Evolutionary conservation across 2,113 vertebrate species (phyloP).

Genomic region (Epinephelus fuscoguttatus): DNA sequence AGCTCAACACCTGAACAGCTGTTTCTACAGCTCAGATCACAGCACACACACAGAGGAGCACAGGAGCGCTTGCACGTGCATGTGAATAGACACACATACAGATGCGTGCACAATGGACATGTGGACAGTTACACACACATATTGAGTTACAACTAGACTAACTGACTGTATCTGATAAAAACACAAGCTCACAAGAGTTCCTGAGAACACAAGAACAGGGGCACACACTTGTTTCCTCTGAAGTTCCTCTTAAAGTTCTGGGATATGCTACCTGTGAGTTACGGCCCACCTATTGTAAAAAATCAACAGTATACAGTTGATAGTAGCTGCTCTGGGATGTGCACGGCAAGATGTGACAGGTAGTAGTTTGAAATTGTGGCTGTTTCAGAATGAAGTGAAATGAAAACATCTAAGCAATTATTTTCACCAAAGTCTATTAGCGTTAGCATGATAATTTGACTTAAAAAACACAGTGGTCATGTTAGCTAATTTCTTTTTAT

Average conservation of each 20-base stretch:
- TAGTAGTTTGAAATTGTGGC: neutral
- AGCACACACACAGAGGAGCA: constrained; percentile 18
- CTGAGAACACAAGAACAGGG: neutral
- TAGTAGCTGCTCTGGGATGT: neutral
- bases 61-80: constrained; percentile 34
- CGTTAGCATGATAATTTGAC: neutral
- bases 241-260: neutral
- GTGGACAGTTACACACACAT: neutral
- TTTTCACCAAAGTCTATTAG: neutral
- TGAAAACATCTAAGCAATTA: neutral
- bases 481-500: neutral
- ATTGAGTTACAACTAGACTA: constrained; percentile 2
- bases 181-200: constrained; percentile 3
- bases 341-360: neutral
- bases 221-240: neutral
- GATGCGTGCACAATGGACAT: neutral
- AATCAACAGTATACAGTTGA: neutral
- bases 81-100: neutral
- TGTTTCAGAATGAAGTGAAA: neutral
- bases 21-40: constrained; percentile 64
- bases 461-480: neutral
- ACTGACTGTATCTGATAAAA: constrained; percentile 1
- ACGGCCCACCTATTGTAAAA: neutral
- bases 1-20: constrained; percentile 83
- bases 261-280: neutral